Percentiles rank a stretch among this genome's conserved stretches.
Conservation (phyloP, 2,888 invertebrate species). For the Heliconius erato region DNA sequence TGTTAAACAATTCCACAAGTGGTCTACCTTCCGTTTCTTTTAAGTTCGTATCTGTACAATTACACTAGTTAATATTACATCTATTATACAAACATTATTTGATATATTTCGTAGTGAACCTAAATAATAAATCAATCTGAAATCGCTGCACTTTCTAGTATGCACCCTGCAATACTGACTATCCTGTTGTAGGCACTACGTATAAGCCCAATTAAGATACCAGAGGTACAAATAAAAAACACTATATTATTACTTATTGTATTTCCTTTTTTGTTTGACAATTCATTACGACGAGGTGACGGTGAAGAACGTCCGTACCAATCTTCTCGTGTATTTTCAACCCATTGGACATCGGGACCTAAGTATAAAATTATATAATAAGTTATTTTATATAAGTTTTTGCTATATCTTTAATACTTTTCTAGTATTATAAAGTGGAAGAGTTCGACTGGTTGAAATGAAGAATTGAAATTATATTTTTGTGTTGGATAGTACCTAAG, state of each 20-base stretch:
- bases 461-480: too few species aligned
- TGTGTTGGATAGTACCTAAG: too few species aligned
- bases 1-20: slow-evolving; percentile 78
- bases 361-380: neutral
- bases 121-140: neutral
- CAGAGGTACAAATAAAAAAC: neutral
- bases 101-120: too few species aligned
- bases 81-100: too few species aligned
- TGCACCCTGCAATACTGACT: too few species aligned
- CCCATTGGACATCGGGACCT: slow-evolving; percentile 22
- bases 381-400: neutral
- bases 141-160: too few species aligned
- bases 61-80: neutral
- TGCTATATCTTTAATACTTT: neutral
- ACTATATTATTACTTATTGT: slow-evolving; percentile 7
- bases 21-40: slow-evolving; percentile 66
- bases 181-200: too few species aligned
- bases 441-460: too few species aligned
- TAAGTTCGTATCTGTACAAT: slow-evolving; percentile 35
- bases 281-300: neutral
- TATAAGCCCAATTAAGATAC: too few species aligned
- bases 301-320: neutral
- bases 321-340: slow-evolving; percentile 18
- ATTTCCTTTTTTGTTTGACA: slow-evolving; percentile 19
- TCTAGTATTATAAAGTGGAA: too few species aligned